phyloP scores from a whole-genome alignment of 2,113 vertebrate genomes.

The Odocoileus hemionus region DNA sequence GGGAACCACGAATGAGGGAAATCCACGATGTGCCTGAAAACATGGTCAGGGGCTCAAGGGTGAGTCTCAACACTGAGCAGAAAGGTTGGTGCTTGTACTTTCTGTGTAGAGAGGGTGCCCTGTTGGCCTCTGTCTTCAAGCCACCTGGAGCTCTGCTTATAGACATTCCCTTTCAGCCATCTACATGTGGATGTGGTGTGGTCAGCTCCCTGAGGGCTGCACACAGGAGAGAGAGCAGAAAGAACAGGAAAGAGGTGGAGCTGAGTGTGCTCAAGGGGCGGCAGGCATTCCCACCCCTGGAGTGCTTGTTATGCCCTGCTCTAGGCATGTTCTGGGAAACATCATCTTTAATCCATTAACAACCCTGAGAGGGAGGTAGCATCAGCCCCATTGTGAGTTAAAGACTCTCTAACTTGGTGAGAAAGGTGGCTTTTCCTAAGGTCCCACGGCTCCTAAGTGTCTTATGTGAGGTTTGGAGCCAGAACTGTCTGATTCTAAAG shows the following conservation, averaged over 20 bases:
- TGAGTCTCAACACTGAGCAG: background rate
- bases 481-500: background rate
- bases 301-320: background rate
- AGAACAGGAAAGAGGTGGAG: background rate
- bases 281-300: background rate
- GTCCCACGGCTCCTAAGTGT: background rate
- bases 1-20: background rate
- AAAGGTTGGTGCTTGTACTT: background rate
- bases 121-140: background rate
- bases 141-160: background rate
- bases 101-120: background rate
- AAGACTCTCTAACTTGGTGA: background rate
- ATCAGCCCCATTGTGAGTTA: background rate
- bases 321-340: accelerated
- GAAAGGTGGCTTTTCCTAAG: background rate
- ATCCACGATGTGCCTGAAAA: background rate
- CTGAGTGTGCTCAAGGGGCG: accelerated
- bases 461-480: background rate
- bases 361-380: background rate
- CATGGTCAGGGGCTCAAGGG: accelerated
- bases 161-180: background rate
- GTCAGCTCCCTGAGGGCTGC: background rate
- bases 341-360: background rate
- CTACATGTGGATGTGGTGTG: accelerated
- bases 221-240: background rate